phyloP scores from a whole-genome alignment of 53 echinoderm and acorn worm species.

The Stichopus horrens region DNA sequence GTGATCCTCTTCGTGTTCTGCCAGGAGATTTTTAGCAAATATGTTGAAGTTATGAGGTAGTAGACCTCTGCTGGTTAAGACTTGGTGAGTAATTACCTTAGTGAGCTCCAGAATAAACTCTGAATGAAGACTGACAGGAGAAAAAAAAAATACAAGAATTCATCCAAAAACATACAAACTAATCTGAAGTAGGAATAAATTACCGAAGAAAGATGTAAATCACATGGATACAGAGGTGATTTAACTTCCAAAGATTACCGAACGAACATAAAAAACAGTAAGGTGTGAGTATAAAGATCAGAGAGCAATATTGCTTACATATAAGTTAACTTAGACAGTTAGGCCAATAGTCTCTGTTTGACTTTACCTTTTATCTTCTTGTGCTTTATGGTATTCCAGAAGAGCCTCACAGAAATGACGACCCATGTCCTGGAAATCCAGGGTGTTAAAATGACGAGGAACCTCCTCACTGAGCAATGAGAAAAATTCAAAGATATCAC shows the following conservation, averaged over 20 bases:
- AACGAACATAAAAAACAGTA: no score
- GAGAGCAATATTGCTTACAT: no score
- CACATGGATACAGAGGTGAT: no score
- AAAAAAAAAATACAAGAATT: no score
- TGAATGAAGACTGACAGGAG: slow-evolving; percentile 71
- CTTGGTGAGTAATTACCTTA: slow-evolving; percentile 88
- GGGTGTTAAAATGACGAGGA: slow-evolving; percentile 78
- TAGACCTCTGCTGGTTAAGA: slow-evolving; percentile 77
- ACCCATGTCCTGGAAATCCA: slow-evolving; percentile 92
- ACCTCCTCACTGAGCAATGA: neutral
- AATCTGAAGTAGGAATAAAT: neutral
- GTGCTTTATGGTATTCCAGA: slow-evolving; percentile 83
- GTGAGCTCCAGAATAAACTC: slow-evolving; percentile 95
- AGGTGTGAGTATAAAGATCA: no score
- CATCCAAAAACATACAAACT: neutral
- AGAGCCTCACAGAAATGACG: slow-evolving; percentile 97
- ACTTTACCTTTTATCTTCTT: slow-evolving; percentile 89
- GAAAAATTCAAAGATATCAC: neutral
- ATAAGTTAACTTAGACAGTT: neutral
- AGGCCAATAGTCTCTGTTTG: neutral
- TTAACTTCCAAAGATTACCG: no score
- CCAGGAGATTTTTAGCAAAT: slow-evolving; percentile 35
- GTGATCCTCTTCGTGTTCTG: neutral
- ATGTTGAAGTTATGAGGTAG: slow-evolving; percentile 61
- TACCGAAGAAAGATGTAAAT: no score